Conservation (phyloP, 2,113 vertebrate genomes). For the Odontesthes bonariensis region DNA sequence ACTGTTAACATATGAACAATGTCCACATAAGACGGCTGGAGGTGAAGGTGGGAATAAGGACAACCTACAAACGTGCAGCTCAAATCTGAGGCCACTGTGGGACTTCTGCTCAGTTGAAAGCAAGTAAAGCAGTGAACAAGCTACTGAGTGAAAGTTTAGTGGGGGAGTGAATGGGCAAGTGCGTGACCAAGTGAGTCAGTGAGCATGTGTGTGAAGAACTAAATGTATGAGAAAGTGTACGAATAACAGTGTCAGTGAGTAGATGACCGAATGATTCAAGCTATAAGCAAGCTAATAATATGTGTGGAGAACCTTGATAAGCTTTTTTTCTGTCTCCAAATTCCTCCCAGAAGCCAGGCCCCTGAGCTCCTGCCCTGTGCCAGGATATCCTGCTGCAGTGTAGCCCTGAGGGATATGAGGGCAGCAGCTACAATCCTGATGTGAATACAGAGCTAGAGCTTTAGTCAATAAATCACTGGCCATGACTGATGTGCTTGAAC, state of each 20-base stretch:
- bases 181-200: neutral
- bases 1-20: no score
- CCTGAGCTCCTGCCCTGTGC: constrained; percentile 24
- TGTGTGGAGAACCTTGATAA: constrained; percentile 14
- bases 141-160: neutral
- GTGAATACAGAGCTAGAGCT: constrained; percentile 48
- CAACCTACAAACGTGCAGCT: no score
- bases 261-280: neutral
- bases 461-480: constrained; percentile 65
- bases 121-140: neutral
- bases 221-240: neutral
- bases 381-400: constrained; percentile 42
- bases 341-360: constrained; percentile 15
- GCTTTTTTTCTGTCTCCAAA: constrained; percentile 1
- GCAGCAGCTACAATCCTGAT: constrained; percentile 27
- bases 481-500: constrained; percentile 69
- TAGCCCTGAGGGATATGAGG: constrained; percentile 41
- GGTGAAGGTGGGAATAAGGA: neutral
- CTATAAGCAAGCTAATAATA: neutral
- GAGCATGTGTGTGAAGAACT: neutral
- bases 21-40: no score
- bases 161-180: neutral
- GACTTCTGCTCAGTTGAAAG: neutral
- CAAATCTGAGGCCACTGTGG: no score
- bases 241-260: neutral